Evolutionary conservation across 2,888 invertebrate genomes (phyloP), one percentile per base, ranked within the genome.

Genomic region (Himalopsyche japonica): DNA sequence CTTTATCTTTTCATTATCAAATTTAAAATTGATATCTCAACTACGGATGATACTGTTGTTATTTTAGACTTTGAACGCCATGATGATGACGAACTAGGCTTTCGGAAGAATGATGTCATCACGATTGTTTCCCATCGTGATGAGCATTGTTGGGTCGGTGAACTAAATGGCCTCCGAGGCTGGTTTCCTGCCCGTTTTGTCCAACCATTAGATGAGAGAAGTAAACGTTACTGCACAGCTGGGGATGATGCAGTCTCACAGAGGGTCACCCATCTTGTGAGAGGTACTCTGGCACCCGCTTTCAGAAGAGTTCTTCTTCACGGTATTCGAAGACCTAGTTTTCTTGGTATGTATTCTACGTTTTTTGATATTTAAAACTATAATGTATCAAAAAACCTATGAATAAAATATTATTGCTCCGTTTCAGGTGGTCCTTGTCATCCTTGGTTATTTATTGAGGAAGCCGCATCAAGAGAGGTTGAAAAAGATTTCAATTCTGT

Each of bases 111-210:
- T 92, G 99, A 99, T 91, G 97, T 99, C 57, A 98, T 99, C 82
- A 99, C 98, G 81, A 97, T 99, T 76, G 95, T 99, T 34, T 98
- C 98, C 89, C 98, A 98, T 89, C 97, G 98, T 90, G 99, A 99
- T 92, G 99, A 99, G 89, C 98, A 99, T 90, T 99, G 99, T 90
- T 99, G 99, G 99, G 96, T 99, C 87, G 99, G 99, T 6, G 99
- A 99, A 90, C 90, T 99, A 79, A 99, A 99, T 92, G 99, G 99
- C 0, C 92, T 98, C 79, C 93, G 97, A 90, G 97, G 98, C 70
- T 99, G 98, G 98, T 99, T 99, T 91, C 98, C 98, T 32, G 98
- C 98, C 2, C 97, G 98, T 91, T 98, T 98, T 92, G 98, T 99
- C 0, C 97, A 98, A 90, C 92, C 99, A 77, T 92, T 99, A 77